Conservation (phyloP, 2,113 vertebrate species). For the Chamaetylas fuelleborni region DNA sequence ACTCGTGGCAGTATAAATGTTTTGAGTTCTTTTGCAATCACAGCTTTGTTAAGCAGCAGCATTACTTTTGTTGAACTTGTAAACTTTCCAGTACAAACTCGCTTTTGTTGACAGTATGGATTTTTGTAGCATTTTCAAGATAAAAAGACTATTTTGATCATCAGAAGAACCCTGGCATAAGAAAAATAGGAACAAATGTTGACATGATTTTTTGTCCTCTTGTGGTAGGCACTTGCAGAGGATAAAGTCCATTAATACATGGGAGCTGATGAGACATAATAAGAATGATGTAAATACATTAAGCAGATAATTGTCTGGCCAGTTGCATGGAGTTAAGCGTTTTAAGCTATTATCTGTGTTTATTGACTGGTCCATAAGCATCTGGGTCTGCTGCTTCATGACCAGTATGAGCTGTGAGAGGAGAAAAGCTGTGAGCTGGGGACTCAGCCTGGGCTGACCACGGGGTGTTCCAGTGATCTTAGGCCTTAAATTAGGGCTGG, state of each 20-base stretch:
- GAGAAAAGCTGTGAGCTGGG: not conserved
- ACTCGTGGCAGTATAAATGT: constrained; percentile 22
- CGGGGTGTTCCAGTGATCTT: not conserved
- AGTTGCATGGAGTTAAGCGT: not conserved
- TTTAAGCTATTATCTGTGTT: constrained; percentile 33
- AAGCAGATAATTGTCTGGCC: constrained; percentile 38
- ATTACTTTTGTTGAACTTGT: constrained; percentile 57
- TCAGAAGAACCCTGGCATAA: constrained; percentile 10
- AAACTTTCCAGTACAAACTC: constrained; percentile 50
- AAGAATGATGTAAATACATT: constrained; percentile 14
- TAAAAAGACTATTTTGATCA: constrained; percentile 47
- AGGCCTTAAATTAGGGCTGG: not conserved
- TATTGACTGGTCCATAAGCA: not conserved
- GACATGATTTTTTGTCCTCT: not conserved
- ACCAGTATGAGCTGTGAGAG: not conserved
- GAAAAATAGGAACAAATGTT: constrained; percentile 10
- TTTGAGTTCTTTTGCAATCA: constrained; percentile 61
- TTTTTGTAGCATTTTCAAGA: constrained; percentile 34
- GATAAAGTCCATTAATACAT: not conserved
- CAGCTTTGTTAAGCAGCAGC: constrained; percentile 33
- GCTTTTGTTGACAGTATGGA: constrained; percentile 27
- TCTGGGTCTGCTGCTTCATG: not conserved
- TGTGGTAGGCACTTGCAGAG: not conserved
- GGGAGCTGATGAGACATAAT: not conserved
- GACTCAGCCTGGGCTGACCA: not conserved